Percentiles rank a stretch among this genome's conserved stretches.
Conservation (phyloP, 2,113 vertebrate genomes). For the Tachuris rubrigastra region DNA sequence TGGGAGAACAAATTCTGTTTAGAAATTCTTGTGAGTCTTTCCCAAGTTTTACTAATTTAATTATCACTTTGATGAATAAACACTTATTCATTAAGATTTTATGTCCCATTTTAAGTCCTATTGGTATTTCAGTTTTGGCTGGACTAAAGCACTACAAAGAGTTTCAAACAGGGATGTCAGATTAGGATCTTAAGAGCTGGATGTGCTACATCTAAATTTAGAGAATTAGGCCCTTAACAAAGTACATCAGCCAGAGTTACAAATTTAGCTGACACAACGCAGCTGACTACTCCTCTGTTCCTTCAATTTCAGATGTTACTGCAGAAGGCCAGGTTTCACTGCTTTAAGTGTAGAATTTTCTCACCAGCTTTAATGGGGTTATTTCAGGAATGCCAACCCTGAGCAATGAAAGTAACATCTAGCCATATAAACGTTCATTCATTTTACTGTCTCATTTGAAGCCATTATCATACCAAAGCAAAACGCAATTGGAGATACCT, state of each 20-base stretch:
- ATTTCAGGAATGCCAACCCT: neutral
- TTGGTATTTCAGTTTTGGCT: neutral
- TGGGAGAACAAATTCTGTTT: neutral
- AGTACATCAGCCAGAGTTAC: neutral
- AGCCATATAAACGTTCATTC: neutral
- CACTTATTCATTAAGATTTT: neutral
- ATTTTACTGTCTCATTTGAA: neutral
- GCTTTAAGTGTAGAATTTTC: neutral
- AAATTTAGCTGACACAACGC: neutral
- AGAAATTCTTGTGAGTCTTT: neutral
- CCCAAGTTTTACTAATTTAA: neutral
- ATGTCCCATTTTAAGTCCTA: neutral
- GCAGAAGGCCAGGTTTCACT: neutral
- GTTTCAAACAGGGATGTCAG: neutral
- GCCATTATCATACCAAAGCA: neutral
- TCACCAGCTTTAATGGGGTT: neutral
- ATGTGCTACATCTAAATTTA: neutral
- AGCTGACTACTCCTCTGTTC: neutral
- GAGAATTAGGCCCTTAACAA: neutral
- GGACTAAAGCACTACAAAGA: neutral
- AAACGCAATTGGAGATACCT: neutral
- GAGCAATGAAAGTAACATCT: neutral
- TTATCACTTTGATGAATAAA: neutral
- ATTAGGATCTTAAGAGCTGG: neutral
- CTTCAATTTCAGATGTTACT: neutral